A percentile compares a stretch with the other conserved stretches of the same genome.
Conservation (phyloP, 2,113 vertebrate species). For the Barnardius zonarius region DNA sequence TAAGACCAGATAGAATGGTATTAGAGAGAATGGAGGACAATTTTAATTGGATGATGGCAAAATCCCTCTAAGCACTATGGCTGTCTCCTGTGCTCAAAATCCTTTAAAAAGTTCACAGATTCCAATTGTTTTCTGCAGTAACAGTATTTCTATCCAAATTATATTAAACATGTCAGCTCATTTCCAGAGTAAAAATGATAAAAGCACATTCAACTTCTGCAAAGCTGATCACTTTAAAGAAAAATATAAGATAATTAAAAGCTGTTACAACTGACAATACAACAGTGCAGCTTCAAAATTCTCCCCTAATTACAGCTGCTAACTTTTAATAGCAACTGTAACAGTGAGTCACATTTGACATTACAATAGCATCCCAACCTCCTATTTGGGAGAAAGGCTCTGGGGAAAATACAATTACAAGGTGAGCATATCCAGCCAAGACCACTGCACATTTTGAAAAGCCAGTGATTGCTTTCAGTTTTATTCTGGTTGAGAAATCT, state of each 20-base stretch:
- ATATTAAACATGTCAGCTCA: conserved; percentile 51
- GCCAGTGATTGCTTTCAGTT: background rate
- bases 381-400: conserved; percentile 11
- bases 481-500: background rate
- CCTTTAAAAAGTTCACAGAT: conserved; percentile 54
- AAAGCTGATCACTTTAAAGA: conserved; percentile 65
- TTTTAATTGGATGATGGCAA: conserved; percentile 57
- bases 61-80: conserved; percentile 40
- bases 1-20: conserved; percentile 57
- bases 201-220: conserved; percentile 57
- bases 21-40: conserved; percentile 50
- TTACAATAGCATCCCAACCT: conserved; percentile 12
- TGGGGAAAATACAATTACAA: conserved; percentile 6
- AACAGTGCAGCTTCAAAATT: conserved; percentile 62
- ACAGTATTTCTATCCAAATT: conserved; percentile 54
- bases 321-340: conserved; percentile 60
- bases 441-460: conserved; percentile 26
- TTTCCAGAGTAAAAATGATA: conserved; percentile 63
- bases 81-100: conserved; percentile 38
- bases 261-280: conserved; percentile 63
- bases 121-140: conserved; percentile 61
- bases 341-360: conserved; percentile 58
- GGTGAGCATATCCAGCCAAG: background rate
- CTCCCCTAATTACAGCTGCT: conserved; percentile 67
- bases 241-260: conserved; percentile 71